A percentile compares a stretch with the other conserved stretches of the same genome.
Evolutionary conservation across 2,888 invertebrate species (phyloP).

Genomic region (Rutpela maculata): DNA sequence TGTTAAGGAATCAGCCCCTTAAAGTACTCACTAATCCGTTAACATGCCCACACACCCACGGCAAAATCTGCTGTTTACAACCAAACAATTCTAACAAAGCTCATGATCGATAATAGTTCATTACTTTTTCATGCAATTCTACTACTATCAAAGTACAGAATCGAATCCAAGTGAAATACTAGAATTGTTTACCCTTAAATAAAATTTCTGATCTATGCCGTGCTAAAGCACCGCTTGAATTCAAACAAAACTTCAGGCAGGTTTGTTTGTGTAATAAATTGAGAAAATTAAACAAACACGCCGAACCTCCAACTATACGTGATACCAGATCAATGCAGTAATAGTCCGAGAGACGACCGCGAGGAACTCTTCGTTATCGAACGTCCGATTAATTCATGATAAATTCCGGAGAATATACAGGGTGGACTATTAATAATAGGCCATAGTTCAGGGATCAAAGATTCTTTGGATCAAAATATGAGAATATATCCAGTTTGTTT

Average conservation of each 20-base stretch:
- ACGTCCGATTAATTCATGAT: too few species aligned
- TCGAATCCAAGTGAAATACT: background rate
- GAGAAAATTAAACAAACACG: background rate
- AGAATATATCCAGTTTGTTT: too few species aligned
- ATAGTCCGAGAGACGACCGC: too few species aligned
- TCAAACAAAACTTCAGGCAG: constrained; percentile 2
- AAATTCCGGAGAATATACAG: too few species aligned
- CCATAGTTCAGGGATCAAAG: too few species aligned
- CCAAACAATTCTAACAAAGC: background rate
- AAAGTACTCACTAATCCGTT: too few species aligned
- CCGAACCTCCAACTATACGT: background rate
- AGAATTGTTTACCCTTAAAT: background rate
- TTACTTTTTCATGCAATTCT: background rate
- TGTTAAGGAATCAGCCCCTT: too few species aligned
- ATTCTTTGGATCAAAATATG: too few species aligned
- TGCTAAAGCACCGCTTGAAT: background rate
- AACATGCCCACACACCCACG: too few species aligned
- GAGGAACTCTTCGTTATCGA: too few species aligned
- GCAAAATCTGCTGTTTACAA: background rate
- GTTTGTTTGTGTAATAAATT: constrained; percentile 1
- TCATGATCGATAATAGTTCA: background rate
- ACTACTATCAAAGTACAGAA: too few species aligned
- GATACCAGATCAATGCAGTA: background rate
- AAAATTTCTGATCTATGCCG: background rate
- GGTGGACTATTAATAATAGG: too few species aligned